Evolutionary conservation across 2,797 vertebrate genomes (phyloP).

Genomic region (Sandelia bainsii): DNA sequence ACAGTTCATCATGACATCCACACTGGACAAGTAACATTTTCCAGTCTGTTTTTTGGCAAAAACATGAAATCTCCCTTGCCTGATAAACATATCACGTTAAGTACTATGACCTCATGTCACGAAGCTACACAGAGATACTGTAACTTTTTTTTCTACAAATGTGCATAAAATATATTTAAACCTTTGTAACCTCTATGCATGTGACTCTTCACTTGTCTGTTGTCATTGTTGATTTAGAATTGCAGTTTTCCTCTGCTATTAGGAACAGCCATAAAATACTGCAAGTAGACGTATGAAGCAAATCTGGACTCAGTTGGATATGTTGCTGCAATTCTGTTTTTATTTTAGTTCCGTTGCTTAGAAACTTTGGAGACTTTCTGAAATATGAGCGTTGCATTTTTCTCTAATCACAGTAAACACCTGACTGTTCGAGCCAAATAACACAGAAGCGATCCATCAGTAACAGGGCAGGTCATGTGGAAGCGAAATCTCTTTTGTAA

Average conservation of each 20-base stretch:
- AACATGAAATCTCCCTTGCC: background rate
- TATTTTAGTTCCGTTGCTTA: conserved; percentile 49
- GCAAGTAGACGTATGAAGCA: conserved; percentile 22
- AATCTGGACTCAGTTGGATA: conserved; percentile 20
- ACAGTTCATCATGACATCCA: conserved; percentile 4
- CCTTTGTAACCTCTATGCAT: conserved; percentile 17
- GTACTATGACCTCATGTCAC: conserved; percentile 33
- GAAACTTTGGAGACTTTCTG: conserved; percentile 46
- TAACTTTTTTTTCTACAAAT: conserved; percentile 24
- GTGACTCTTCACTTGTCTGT: conserved; percentile 9
- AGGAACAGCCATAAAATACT: conserved; percentile 33
- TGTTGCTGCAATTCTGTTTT: conserved; percentile 44
- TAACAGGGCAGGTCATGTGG: conserved; percentile 24
- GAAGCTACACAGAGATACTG: conserved; percentile 14
- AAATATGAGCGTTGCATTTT: conserved; percentile 22
- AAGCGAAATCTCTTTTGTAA: conserved; percentile 30
- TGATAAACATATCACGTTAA: conserved; percentile 18
- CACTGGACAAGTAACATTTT: conserved; percentile 25
- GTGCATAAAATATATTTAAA: conserved; percentile 23
- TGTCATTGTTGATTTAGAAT: conserved; percentile 37
- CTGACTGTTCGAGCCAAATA: conserved; percentile 42
- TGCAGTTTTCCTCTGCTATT: conserved; percentile 14
- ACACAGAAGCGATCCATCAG: conserved; percentile 50
- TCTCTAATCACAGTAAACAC: conserved; percentile 62
- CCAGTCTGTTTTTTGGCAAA: conserved; percentile 17